Conservation (phyloP, 1,140 invertebrate genomes). For the Saccostrea echinata region DNA sequence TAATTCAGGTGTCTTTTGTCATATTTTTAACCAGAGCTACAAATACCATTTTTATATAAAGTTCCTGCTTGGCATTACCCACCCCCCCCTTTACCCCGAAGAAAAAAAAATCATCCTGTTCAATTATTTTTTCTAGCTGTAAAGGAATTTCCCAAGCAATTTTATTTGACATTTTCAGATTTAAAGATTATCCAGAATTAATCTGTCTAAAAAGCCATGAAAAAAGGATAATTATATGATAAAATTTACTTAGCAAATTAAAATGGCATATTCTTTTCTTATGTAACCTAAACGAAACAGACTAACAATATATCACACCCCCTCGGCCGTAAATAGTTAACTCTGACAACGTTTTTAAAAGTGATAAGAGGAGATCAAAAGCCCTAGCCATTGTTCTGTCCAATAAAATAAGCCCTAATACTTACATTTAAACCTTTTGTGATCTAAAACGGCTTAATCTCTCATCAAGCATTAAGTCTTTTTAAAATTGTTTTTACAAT, state of each 20-base stretch:
- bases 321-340: background rate
- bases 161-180: too few species aligned
- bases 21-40: too few species aligned
- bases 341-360: background rate
- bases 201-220: too few species aligned
- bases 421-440: slow-evolving; percentile 29
- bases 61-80: too few species aligned
- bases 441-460: background rate
- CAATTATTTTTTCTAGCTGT: too few species aligned
- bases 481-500: slow-evolving; percentile 15
- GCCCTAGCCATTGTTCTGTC: background rate
- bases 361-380: slow-evolving; percentile 21
- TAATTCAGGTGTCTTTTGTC: too few species aligned
- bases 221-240: too few species aligned
- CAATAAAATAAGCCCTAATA: slow-evolving; percentile 25
- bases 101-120: too few species aligned
- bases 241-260: too few species aligned
- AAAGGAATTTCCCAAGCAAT: too few species aligned
- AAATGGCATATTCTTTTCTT: background rate
- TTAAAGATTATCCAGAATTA: too few species aligned
- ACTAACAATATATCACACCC: background rate
- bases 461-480: slow-evolving; percentile 21
- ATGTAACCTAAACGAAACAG: background rate
- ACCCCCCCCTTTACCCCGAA: too few species aligned
- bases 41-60: background rate